phyloP scores from a whole-genome alignment of 2,888 invertebrate genomes.

The Elgonia sp. region DNA sequence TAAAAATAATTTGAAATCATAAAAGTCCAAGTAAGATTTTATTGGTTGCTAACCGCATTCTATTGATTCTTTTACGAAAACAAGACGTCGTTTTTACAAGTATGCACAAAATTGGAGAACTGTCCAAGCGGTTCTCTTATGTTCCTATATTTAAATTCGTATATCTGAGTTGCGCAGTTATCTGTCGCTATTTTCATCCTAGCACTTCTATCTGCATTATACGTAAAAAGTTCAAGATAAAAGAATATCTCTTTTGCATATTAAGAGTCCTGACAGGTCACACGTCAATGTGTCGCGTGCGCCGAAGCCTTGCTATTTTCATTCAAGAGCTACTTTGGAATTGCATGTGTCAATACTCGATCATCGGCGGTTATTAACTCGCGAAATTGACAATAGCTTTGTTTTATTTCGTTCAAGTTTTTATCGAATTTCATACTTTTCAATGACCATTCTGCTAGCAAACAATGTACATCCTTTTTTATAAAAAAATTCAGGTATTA shows the following conservation, averaged over 20 bases:
- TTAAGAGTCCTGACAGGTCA: slow-evolving; percentile 48
- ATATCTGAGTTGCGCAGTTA: slow-evolving; percentile 50
- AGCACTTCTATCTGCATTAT: background rate
- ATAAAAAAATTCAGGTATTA: slow-evolving; percentile 36
- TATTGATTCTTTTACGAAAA: slow-evolving; percentile 79
- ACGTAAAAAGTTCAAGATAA: slow-evolving; percentile 1
- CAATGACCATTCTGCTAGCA: slow-evolving; percentile 55
- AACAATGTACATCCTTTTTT: slow-evolving; percentile 49
- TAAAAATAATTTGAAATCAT: no score
- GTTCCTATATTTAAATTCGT: slow-evolving; percentile 53
- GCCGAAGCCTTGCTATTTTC: slow-evolving; percentile 49
- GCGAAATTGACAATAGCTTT: slow-evolving; percentile 65
- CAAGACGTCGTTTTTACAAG: slow-evolving; percentile 72
- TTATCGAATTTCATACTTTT: slow-evolving; percentile 67
- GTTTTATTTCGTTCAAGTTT: slow-evolving; percentile 68
- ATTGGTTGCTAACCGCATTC: slow-evolving; percentile 43
- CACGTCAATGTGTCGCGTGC: slow-evolving; percentile 61
- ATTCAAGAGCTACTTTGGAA: slow-evolving; percentile 62
- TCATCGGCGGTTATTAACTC: slow-evolving; percentile 64
- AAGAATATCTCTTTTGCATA: slow-evolving; percentile 53
- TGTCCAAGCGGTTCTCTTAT: slow-evolving; percentile 21
- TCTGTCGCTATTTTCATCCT: slow-evolving; percentile 55
- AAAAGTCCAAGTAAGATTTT: no score
- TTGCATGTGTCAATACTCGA: slow-evolving; percentile 70
- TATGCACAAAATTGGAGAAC: slow-evolving; percentile 80